Conservation (phyloP, 2,113 vertebrate genomes). For the Cygnus atratus region DNA sequence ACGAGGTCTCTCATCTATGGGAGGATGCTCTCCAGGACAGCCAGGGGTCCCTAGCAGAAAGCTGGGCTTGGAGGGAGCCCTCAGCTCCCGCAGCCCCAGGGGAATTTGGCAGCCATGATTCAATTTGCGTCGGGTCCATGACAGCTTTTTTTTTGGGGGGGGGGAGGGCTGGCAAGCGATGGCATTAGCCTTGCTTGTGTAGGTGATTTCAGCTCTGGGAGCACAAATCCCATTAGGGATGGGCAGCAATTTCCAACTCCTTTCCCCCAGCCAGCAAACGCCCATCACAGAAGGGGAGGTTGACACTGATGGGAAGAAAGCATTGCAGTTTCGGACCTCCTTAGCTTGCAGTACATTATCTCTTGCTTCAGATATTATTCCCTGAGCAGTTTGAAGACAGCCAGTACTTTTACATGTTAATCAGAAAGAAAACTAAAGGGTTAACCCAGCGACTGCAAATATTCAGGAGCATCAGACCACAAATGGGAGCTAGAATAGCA, state of each 20-base stretch:
- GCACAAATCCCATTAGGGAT: constrained; percentile 29
- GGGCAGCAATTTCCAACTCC: background rate
- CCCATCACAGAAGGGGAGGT: background rate
- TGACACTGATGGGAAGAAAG: background rate
- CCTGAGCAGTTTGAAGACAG: background rate
- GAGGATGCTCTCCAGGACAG: background rate
- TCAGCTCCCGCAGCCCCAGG: background rate
- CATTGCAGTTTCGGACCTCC: background rate
- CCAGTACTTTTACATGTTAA: background rate
- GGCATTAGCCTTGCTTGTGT: background rate
- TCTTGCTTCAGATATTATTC: background rate
- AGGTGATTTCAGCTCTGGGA: constrained; percentile 23
- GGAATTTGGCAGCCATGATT: background rate
- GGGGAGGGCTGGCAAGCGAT: background rate
- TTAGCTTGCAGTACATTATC: background rate
- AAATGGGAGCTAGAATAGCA: background rate
- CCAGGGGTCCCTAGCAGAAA: background rate
- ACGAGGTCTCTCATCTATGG: background rate
- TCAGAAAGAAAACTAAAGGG: background rate
- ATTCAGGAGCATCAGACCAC: background rate
- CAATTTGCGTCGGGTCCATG: background rate
- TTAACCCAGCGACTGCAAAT: background rate
- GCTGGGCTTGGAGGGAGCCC: background rate
- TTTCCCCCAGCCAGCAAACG: background rate
- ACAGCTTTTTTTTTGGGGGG: background rate